phyloP scores from a whole-genome alignment of 2,888 invertebrate genomes.

The Sinotaia quadrata region DNA sequence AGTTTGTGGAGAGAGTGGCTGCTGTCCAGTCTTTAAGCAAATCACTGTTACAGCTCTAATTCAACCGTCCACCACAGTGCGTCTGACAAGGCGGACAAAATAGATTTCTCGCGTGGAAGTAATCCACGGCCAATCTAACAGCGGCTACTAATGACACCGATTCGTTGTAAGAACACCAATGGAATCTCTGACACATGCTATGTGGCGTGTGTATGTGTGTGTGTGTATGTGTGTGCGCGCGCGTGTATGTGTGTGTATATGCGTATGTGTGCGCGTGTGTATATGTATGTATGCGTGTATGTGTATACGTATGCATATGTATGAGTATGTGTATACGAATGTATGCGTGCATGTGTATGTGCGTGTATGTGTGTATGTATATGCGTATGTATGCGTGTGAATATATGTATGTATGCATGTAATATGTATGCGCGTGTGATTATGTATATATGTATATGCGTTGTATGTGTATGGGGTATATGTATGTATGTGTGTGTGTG shows the following conservation, averaged over 20 bases:
- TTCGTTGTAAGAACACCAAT: too few species aligned
- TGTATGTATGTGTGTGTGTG: constrained; percentile 4
- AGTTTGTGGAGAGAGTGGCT: too few species aligned
- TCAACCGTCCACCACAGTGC: too few species aligned
- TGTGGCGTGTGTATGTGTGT: constrained; percentile 4
- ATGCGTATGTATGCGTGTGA: constrained; percentile 1
- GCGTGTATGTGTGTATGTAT: neutral
- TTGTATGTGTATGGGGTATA: too few species aligned
- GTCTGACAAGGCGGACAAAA: too few species aligned
- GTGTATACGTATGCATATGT: neutral
- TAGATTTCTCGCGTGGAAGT: too few species aligned
- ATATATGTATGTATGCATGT: neutral
- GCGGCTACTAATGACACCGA: too few species aligned
- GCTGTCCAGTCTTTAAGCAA: too few species aligned
- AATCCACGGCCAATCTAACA: too few species aligned
- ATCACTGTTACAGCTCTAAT: too few species aligned
- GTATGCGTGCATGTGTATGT: neutral
- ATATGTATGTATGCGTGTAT: neutral
- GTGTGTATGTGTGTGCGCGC: neutral
- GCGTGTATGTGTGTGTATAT: neutral
- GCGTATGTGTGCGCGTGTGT: neutral
- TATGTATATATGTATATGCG: too few species aligned
- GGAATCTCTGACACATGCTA: too few species aligned
- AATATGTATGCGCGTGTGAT: neutral
- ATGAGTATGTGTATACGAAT: neutral